Evolutionary conservation across 2,113 vertebrate genomes (phyloP).

Genomic region (Xiphophorus hellerii): DNA sequence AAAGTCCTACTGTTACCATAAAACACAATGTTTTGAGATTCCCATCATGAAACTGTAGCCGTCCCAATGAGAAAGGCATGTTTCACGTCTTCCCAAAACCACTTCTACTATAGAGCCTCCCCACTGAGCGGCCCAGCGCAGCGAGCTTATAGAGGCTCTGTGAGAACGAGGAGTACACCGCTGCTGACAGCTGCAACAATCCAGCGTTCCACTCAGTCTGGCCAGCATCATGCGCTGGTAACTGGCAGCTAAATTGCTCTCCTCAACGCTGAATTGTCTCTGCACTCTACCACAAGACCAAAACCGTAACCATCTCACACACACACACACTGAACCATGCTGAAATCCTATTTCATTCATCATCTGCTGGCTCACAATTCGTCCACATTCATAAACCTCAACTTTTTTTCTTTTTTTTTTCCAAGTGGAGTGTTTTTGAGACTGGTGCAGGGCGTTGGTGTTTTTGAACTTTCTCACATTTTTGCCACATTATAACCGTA

Average conservation of each 20-base stretch:
- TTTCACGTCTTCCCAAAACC: slow-evolving; percentile 72
- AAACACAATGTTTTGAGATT: slow-evolving; percentile 60
- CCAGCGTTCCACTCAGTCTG: slow-evolving; percentile 51
- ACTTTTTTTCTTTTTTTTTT: slow-evolving; percentile 14
- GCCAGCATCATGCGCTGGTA: slow-evolving; percentile 54
- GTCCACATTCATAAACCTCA: slow-evolving; percentile 68
- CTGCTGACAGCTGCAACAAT: slow-evolving; percentile 47
- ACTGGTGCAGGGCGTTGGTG: neutral
- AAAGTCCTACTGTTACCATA: slow-evolving; percentile 61
- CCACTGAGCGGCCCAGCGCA: slow-evolving; percentile 44
- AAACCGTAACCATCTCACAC: slow-evolving; percentile 49
- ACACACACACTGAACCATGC: slow-evolving; percentile 28
- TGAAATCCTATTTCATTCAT: slow-evolving; percentile 69
- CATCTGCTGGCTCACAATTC: slow-evolving; percentile 61
- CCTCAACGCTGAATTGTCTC: slow-evolving; percentile 64
- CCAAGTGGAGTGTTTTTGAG: slow-evolving; percentile 57
- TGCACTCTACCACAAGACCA: slow-evolving; percentile 57
- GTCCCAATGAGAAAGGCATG: slow-evolving; percentile 57
- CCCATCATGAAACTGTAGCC: slow-evolving; percentile 68
- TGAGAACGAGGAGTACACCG: slow-evolving; percentile 42
- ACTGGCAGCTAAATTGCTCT: slow-evolving; percentile 66
- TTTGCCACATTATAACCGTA: neutral
- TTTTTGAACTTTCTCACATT: neutral
- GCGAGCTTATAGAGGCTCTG: slow-evolving; percentile 37
- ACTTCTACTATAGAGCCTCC: slow-evolving; percentile 55